Evolutionary conservation across 2,888 invertebrate genomes (phyloP).

Genomic region (Chloroclystis v-ata): DNA sequence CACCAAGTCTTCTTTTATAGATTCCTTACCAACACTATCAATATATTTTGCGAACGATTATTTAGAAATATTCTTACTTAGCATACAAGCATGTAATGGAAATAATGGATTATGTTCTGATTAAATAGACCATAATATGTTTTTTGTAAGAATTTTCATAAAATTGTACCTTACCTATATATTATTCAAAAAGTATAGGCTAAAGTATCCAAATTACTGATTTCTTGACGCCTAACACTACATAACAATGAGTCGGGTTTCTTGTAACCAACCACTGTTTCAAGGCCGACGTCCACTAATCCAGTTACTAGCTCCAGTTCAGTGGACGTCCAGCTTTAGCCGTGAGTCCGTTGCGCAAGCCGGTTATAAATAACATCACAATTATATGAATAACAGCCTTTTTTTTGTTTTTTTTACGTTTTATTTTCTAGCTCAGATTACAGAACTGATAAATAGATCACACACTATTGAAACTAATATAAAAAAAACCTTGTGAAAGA

Average conservation of each 20-base stretch:
- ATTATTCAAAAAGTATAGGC: not conserved
- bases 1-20: not conserved
- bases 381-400: constrained; percentile 61
- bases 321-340: constrained; percentile 17
- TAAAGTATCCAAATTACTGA: constrained; percentile 2
- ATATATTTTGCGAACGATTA: no score
- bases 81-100: no score
- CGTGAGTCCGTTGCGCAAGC: constrained; percentile 57
- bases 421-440: constrained; percentile 31
- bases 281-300: constrained; percentile 14
- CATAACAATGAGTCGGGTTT: constrained; percentile 67
- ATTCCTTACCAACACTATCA: no score
- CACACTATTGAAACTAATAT: no score
- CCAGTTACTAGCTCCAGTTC: constrained; percentile 1
- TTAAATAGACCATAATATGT: no score
- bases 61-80: not conserved
- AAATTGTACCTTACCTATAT: not conserved
- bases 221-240: constrained; percentile 39
- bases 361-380: constrained; percentile 66
- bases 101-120: no score
- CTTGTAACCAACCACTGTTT: constrained; percentile 32
- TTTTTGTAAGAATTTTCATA: no score
- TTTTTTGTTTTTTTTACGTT: constrained; percentile 55
- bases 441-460: no score
- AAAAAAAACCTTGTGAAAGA: no score